Percentiles rank a stretch among this genome's conserved stretches.
Conservation (phyloP, 2,888 invertebrate genomes). For the Rosalia funebris region DNA sequence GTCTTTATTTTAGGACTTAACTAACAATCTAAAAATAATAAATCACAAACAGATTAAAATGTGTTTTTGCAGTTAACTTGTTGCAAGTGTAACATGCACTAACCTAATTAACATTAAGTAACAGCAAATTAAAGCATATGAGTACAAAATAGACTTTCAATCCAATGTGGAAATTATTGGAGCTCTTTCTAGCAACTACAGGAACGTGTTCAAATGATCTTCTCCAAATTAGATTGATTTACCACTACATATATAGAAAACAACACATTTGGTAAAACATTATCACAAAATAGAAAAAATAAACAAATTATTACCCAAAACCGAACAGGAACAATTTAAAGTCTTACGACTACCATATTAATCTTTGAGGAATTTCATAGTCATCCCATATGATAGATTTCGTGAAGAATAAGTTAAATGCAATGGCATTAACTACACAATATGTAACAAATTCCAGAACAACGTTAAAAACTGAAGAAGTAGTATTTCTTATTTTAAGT, state of each 20-base stretch:
- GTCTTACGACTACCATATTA: constrained; percentile 79
- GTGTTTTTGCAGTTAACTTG: constrained; percentile 4
- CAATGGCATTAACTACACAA: constrained; percentile 73
- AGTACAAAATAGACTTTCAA: background rate
- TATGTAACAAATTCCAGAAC: constrained; percentile 73
- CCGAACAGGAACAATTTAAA: constrained; percentile 1
- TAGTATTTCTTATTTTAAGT: constrained; percentile 69
- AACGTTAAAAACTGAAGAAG: constrained; percentile 65
- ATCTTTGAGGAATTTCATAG: constrained; percentile 78
- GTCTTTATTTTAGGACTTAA: constrained; percentile 11
- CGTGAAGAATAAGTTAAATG: constrained; percentile 80
- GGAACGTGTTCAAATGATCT: background rate
- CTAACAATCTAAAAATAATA: background rate
- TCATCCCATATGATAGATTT: constrained; percentile 84
- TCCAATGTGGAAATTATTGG: background rate
- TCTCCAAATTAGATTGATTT: background rate
- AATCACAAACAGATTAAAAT: constrained; percentile 8
- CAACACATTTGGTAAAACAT: constrained; percentile 13
- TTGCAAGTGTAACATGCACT: constrained; percentile 12
- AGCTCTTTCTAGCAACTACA: too few relatives aligned
- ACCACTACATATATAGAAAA: background rate
- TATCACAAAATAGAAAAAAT: constrained; percentile 17
- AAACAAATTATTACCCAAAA: constrained; percentile 4
- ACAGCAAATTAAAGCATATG: constrained; percentile 19
- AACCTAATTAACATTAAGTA: constrained; percentile 15